Conservation (phyloP, 2,888 invertebrate genomes). For the Zaprionus bogoriensis region DNA sequence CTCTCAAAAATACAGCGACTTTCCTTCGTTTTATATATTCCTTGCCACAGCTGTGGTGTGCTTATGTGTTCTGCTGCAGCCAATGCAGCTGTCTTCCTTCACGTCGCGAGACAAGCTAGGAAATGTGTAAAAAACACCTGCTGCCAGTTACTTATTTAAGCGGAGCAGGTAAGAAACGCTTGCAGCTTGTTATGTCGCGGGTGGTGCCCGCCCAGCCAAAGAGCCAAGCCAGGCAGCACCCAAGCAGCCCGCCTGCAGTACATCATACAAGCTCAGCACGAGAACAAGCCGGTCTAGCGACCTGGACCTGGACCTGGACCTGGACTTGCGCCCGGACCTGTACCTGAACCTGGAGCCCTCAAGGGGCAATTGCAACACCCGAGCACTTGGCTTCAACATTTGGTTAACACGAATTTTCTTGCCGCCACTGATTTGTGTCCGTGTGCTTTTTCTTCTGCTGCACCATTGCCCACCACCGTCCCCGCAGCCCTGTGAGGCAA, state of each 20-base stretch:
- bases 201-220: constrained; percentile 38
- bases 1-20: no score
- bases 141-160: constrained; percentile 72
- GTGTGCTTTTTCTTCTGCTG: neutral
- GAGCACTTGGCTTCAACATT: constrained; percentile 73
- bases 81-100: constrained; percentile 73
- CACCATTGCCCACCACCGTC: neutral
- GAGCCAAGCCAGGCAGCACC: neutral
- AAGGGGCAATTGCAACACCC: constrained; percentile 62
- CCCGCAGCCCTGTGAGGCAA: constrained; percentile 17
- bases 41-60: no score
- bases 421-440: constrained; percentile 68
- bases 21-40: no score
- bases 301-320: constrained; percentile 13
- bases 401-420: constrained; percentile 73
- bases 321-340: constrained; percentile 8
- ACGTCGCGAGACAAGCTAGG: constrained; percentile 66
- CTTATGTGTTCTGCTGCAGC: constrained; percentile 21
- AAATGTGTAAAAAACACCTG: constrained; percentile 79
- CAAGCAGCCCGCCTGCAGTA: constrained; percentile 63
- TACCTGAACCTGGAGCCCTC: constrained; percentile 36
- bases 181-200: constrained; percentile 62
- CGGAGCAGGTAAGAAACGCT: constrained; percentile 45
- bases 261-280: constrained; percentile 62
- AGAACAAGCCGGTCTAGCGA: constrained; percentile 21